These are phyloP conservation scores for Plestiodon gilberti DNA, from an alignment of 2,113 vertebrate genomes.

Conservation along the genomic window DNA sequence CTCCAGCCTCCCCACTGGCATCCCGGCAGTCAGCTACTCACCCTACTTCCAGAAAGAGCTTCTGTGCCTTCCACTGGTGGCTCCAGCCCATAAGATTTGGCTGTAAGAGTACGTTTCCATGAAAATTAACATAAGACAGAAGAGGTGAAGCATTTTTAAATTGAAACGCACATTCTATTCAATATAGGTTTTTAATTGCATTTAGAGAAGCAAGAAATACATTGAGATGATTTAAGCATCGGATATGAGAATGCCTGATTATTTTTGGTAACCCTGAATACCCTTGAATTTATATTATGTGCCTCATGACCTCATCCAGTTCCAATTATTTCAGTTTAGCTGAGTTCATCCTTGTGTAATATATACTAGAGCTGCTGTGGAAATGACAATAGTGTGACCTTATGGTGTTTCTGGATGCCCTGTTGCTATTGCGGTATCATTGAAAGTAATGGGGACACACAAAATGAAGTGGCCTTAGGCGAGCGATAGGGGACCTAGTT, in stretches of 20 bases:
- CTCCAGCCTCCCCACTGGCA: too few species aligned
- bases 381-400: conserved; percentile 51
- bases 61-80: too few species aligned
- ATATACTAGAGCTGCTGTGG: conserved; percentile 24
- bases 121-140: not conserved
- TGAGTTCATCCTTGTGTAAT: conserved; percentile 10
- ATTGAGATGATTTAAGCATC: not conserved
- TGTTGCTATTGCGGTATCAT: conserved; percentile 23
- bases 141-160: not conserved
- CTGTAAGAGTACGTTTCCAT: not conserved
- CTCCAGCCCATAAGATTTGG: too few species aligned
- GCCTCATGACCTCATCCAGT: not conserved
- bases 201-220: not conserved
- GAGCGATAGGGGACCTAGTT: not conserved
- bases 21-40: too few species aligned
- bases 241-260: not conserved
- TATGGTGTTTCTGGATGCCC: not conserved
- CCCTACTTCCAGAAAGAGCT: too few species aligned
- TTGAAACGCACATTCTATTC: not conserved
- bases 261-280: not conserved
- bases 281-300: conserved; percentile 24
- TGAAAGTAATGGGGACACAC: conserved; percentile 45
- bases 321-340: conserved; percentile 1
- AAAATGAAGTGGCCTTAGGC: conserved; percentile 11
- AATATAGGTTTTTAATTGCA: not conserved